These are phyloP conservation scores for Delphinapterus leucas DNA, from an alignment of 2,113 vertebrate genomes.

Conservation along the genomic window DNA sequence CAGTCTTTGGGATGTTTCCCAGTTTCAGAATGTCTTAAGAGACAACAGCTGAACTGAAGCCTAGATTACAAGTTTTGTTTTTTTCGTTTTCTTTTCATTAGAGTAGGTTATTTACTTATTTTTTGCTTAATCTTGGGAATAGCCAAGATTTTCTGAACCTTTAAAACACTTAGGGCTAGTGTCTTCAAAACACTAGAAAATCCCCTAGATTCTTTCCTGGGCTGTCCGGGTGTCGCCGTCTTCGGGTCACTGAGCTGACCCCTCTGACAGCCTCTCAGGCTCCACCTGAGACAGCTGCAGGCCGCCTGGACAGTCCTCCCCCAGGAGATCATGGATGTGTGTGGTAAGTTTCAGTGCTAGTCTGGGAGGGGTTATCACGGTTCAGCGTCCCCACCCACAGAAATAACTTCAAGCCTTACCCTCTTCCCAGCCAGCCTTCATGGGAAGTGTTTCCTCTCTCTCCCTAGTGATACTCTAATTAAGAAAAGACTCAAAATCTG, in stretches of 20 bases:
- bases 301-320: neutral
- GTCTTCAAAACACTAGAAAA: neutral
- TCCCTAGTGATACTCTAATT: neutral
- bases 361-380: fast-evolving
- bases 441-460: neutral
- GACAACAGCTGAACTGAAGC: neutral
- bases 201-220: neutral
- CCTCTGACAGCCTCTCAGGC: neutral
- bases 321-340: no score
- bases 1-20: neutral
- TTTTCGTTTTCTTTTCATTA: neutral
- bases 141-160: neutral
- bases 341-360: fast-evolving
- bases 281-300: neutral
- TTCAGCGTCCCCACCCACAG: no score
- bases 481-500: neutral
- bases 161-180: neutral
- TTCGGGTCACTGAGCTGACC: neutral
- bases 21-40: neutral
- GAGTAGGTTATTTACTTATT: neutral
- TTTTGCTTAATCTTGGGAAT: neutral
- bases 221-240: no score
- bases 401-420: neutral
- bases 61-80: neutral
- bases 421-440: neutral